These are phyloP conservation scores for Psix sp. DNA, from an alignment of 1,140 invertebrate species.

Conservation along the genomic window DNA sequence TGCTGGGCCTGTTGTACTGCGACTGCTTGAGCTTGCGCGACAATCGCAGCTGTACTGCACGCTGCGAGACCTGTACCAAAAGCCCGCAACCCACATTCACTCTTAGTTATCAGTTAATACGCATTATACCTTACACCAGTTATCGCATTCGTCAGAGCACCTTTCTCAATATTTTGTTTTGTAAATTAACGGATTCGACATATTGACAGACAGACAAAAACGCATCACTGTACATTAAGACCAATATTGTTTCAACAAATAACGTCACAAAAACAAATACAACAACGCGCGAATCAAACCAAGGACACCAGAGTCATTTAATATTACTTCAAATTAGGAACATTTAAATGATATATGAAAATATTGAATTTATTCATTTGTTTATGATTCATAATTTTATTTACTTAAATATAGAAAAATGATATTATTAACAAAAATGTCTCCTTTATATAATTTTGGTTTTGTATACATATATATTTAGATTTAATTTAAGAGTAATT, in stretches of 20 bases:
- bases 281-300: neutral
- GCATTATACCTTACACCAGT: constrained; percentile 61
- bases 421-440: too few relatives aligned
- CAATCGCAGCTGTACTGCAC: constrained; percentile 75
- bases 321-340: too few relatives aligned
- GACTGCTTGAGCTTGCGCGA: constrained; percentile 75
- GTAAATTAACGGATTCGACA: neutral
- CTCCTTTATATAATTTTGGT: too few relatives aligned
- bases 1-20: constrained; percentile 76
- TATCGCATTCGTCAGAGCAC: constrained; percentile 19
- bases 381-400: too few relatives aligned
- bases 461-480: too few relatives aligned
- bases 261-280: constrained; percentile 6
- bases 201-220: neutral
- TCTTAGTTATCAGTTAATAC: constrained; percentile 66
- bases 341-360: too few relatives aligned
- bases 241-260: constrained; percentile 1
- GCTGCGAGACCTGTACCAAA: constrained; percentile 77
- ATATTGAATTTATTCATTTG: too few relatives aligned
- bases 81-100: constrained; percentile 72
- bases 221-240: constrained; percentile 20
- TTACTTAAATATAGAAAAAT: too few relatives aligned
- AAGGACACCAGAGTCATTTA: too few relatives aligned
- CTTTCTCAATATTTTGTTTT: neutral
- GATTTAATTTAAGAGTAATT: too few relatives aligned